These are phyloP conservation scores for Epinotia nisella DNA, from an alignment of 2,888 invertebrate species.

Conservation along the genomic window DNA sequence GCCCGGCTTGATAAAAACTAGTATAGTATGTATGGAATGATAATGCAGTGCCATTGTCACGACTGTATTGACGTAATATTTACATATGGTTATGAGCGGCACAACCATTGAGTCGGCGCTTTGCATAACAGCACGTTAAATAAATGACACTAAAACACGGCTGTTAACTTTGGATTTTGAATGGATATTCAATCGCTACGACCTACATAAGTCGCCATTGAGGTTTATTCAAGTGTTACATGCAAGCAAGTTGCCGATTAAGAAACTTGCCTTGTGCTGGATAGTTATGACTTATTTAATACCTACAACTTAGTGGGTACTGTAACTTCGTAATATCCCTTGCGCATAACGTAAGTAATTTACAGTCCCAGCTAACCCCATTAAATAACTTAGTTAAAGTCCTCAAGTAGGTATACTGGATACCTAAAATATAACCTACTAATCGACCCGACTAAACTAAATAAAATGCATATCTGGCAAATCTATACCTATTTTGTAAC, in stretches of 20 bases:
- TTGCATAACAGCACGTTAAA: conserved; percentile 47
- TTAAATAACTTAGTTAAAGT: background rate
- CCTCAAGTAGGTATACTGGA: background rate
- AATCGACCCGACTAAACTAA: background rate
- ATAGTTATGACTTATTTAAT: conserved; percentile 30
- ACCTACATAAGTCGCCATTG: conserved; percentile 55
- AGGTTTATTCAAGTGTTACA: conserved; percentile 45
- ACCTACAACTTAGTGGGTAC: conserved; percentile 3
- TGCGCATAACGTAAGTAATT: background rate
- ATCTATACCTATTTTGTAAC: background rate
- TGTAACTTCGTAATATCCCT: conserved; percentile 1
- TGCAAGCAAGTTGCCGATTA: conserved; percentile 36
- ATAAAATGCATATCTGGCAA: background rate
- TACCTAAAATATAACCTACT: background rate
- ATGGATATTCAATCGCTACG: conserved; percentile 58
- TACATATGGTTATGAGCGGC: conserved; percentile 52
- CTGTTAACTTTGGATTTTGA: conserved; percentile 49
- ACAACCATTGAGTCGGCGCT: conserved; percentile 46
- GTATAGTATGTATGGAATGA: conserved; percentile 69
- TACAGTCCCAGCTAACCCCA: background rate
- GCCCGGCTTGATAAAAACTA: conserved; percentile 70
- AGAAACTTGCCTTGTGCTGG: conserved; percentile 39
- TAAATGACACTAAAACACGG: conserved; percentile 50
- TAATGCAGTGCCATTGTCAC: conserved; percentile 67
- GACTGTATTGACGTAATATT: conserved; percentile 65